Percentiles rank a stretch among this genome's conserved stretches.
Conservation (phyloP, 2,888 invertebrate genomes). For the Morpho helenor region DNA sequence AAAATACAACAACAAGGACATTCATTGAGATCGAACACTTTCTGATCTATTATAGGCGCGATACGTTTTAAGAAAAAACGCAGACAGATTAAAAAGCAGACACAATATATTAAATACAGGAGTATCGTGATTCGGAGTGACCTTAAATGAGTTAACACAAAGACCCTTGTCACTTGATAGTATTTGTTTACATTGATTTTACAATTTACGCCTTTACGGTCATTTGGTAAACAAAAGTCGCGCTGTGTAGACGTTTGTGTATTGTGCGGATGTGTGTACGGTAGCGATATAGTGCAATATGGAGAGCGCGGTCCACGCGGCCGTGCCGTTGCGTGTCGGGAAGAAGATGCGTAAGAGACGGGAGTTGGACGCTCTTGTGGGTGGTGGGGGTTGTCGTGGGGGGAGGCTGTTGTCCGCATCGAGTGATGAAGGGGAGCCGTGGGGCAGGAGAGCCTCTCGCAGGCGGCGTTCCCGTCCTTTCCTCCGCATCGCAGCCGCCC, state of each 20-base stretch:
- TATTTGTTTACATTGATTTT: conserved; percentile 33
- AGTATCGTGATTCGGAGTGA: too few species aligned
- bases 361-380: conserved; percentile 85
- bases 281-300: conserved; percentile 55
- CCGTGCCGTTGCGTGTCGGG: conserved; percentile 81
- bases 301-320: conserved; percentile 79
- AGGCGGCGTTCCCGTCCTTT: conserved; percentile 71
- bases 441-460: conserved; percentile 57
- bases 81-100: conserved; percentile 2
- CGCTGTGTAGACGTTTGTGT: conserved; percentile 44
- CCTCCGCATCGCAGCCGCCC: conserved; percentile 79
- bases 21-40: conserved; percentile 1
- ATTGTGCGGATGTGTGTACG: conserved; percentile 60
- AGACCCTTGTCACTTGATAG: conserved; percentile 3
- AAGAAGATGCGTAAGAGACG: conserved; percentile 89
- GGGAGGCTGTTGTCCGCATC: conserved; percentile 82
- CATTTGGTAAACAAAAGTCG: conserved; percentile 50
- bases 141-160: background rate
- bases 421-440: conserved; percentile 78
- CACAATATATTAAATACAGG: background rate
- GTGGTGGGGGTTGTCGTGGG: conserved; percentile 69
- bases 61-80: background rate
- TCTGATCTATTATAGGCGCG: background rate
- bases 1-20: background rate
- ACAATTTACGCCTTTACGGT: conserved; percentile 25